Percentiles rank a stretch among this genome's conserved stretches.
phyloP scores from a whole-genome alignment of 2,888 invertebrate genomes.

The Rhimphoctona megacephalus region DNA sequence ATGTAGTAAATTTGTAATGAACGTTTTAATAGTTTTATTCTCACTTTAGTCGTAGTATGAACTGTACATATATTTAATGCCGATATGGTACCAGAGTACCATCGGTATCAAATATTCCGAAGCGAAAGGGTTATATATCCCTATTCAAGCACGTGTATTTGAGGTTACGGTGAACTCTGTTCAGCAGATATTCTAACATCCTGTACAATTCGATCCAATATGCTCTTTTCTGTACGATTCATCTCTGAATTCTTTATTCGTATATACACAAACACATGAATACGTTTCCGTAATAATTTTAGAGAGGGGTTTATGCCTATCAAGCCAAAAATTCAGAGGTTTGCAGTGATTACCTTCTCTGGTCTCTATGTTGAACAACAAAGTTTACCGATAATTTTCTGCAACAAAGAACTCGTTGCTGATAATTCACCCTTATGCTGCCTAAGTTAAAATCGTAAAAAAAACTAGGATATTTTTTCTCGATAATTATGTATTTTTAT shows the following conservation, averaged over 20 bases:
- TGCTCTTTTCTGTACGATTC: conserved; percentile 6
- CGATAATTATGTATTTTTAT: background rate
- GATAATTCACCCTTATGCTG: background rate
- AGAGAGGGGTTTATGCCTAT: background rate
- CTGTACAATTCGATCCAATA: conserved; percentile 3
- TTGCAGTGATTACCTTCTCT: background rate
- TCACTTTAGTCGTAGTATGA: background rate
- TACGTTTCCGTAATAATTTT: background rate
- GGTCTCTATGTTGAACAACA: background rate
- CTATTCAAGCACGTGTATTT: conserved; percentile 10
- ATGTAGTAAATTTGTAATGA: conserved; percentile 19
- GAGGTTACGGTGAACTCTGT: conserved; percentile 9
- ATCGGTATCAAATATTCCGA: background rate
- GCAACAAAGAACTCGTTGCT: background rate
- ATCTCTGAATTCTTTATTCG: background rate
- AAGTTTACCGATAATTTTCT: conserved; percentile 20
- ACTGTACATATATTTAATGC: background rate
- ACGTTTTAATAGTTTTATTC: background rate
- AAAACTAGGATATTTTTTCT: background rate
- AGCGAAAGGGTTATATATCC: background rate
- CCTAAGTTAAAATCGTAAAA: background rate
- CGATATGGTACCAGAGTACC: background rate
- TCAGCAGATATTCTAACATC: background rate
- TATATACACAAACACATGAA: background rate
- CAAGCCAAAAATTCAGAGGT: background rate